Evolutionary conservation across 2,113 vertebrate genomes (phyloP).

Genomic region (Lucifuga dentata): DNA sequence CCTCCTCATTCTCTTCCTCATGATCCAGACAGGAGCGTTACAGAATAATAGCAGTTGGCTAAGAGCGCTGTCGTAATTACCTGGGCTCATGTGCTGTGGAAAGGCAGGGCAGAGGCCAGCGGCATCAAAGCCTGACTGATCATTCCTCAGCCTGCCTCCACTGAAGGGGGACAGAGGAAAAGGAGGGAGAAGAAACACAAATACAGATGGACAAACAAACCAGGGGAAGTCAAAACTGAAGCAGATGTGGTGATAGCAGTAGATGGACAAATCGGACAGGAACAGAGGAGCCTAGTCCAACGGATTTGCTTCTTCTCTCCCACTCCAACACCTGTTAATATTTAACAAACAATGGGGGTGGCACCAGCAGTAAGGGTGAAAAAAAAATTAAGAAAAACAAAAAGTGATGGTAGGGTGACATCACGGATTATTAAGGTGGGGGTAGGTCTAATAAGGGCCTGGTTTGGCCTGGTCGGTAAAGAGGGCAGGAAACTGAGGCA

Average conservation of each 20-base stretch:
- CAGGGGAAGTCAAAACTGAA: slow-evolving; percentile 75
- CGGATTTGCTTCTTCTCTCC: slow-evolving; percentile 22
- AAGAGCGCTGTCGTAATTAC: slow-evolving; percentile 76
- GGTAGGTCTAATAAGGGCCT: slow-evolving; percentile 74
- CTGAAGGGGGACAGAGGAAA: slow-evolving; percentile 41
- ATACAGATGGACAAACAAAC: slow-evolving; percentile 81
- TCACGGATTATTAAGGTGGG: slow-evolving; percentile 79
- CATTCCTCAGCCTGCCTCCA: slow-evolving; percentile 71
- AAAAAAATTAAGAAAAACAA: slow-evolving; percentile 60
- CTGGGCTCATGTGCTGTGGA: slow-evolving; percentile 73
- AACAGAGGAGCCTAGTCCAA: slow-evolving; percentile 41
- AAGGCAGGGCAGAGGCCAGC: slow-evolving; percentile 76
- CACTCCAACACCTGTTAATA: slow-evolving; percentile 73
- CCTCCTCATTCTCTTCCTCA: slow-evolving; percentile 34
- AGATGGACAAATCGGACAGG: slow-evolving; percentile 54
- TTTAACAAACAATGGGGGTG: slow-evolving; percentile 74
- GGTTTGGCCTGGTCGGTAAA: slow-evolving; percentile 49
- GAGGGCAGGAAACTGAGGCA: slow-evolving; percentile 81
- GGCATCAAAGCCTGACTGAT: slow-evolving; percentile 80
- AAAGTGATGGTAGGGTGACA: slow-evolving; percentile 75
- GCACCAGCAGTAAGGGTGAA: slow-evolving; percentile 26
- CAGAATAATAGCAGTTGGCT: slow-evolving; percentile 71
- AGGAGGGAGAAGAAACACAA: slow-evolving; percentile 63
- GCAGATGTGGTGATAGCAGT: slow-evolving; percentile 78
- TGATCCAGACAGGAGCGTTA: slow-evolving; percentile 61